Percentiles rank a stretch among this genome's conserved stretches.
These are phyloP conservation scores for Nomada ruficornis DNA, from an alignment of 2,888 invertebrate genomes.

Conservation along the genomic window DNA sequence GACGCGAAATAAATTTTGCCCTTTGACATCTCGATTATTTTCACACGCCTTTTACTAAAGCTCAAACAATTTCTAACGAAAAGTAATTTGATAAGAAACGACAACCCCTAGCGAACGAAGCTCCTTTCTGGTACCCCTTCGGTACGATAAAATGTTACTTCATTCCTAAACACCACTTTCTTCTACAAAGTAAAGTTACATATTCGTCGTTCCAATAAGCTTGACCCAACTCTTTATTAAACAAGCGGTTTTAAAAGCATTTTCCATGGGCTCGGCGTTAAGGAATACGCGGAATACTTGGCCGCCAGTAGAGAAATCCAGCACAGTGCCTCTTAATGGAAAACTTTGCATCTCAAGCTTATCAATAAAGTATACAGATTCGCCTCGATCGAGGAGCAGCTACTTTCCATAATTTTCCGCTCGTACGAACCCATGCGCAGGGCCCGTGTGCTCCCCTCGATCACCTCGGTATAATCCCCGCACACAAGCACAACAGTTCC, in stretches of 20 bases:
- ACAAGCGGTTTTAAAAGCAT: constrained; percentile 35
- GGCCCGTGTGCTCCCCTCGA: not conserved
- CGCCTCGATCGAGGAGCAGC: constrained; percentile 21
- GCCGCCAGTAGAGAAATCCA: constrained; percentile 23
- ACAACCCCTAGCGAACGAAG: not conserved
- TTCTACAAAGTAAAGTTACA: not conserved
- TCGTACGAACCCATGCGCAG: not conserved
- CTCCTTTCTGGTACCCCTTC: no score
- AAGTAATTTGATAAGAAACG: not conserved
- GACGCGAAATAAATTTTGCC: constrained; percentile 11
- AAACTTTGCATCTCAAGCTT: constrained; percentile 28
- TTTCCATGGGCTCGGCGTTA: not conserved
- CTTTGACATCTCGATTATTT: not conserved
- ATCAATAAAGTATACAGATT: constrained; percentile 32
- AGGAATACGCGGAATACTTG: constrained; percentile 12
- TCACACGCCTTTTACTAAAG: not conserved
- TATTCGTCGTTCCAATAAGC: no score
- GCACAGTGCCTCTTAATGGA: constrained; percentile 34
- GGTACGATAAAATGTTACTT: not conserved
- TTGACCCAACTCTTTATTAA: constrained; percentile 8
- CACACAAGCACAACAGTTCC: constrained; percentile 2
- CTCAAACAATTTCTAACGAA: not conserved
- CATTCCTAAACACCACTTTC: not conserved
- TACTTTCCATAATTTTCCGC: constrained; percentile 41
- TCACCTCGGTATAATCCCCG: not conserved